Evolutionary conservation across 2,113 vertebrate genomes (phyloP).

Genomic region (Podarcis muralis): DNA sequence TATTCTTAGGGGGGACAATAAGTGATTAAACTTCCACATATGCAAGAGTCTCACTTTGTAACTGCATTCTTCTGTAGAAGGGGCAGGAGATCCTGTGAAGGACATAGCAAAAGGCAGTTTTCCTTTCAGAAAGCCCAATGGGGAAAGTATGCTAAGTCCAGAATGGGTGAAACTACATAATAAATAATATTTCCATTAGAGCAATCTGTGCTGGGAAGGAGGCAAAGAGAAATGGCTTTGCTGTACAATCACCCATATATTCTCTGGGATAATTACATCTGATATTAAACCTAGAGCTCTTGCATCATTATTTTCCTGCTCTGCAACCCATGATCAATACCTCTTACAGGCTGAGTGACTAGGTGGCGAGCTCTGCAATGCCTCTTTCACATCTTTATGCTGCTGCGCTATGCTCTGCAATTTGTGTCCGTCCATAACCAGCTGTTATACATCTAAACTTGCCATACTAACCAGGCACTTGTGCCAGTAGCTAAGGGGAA

Average conservation of each 20-base stretch:
- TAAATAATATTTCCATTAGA: conserved; percentile 10
- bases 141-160: conserved; percentile 18
- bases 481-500: not conserved
- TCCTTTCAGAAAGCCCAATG: not conserved
- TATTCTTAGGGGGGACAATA: not conserved
- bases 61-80: not conserved
- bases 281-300: not conserved
- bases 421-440: conserved; percentile 29
- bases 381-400: conserved; percentile 19
- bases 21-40: not conserved
- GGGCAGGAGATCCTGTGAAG: not conserved
- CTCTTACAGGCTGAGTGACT: conserved; percentile 21
- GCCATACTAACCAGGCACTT: not conserved
- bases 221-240: conserved; percentile 33
- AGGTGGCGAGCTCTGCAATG: conserved; percentile 26
- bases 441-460: not conserved
- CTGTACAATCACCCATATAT: conserved; percentile 27
- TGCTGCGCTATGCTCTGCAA: not conserved
- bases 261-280: conserved; percentile 30
- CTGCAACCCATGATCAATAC: conserved; percentile 25
- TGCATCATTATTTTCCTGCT: conserved; percentile 37
- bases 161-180: conserved; percentile 1
- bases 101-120: conserved; percentile 20
- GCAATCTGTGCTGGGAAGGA: conserved; percentile 3
- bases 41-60: not conserved